These are phyloP conservation scores for Norana najaformis DNA, from an alignment of 2,888 invertebrate genomes.

Conservation along the genomic window DNA sequence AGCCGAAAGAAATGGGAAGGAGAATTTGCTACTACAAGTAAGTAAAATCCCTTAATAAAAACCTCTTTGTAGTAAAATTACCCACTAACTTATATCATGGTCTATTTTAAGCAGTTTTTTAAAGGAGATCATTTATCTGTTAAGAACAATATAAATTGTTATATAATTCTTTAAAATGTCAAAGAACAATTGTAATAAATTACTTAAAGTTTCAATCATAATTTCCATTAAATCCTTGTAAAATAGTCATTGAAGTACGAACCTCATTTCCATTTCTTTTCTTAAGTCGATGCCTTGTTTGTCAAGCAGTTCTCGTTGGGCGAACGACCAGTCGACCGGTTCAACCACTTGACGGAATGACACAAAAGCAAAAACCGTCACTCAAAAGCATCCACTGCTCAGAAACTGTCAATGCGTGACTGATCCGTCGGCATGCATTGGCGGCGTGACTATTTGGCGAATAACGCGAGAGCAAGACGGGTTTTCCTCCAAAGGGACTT, in stretches of 20 bases:
- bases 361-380: not conserved
- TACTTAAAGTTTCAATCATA: not conserved
- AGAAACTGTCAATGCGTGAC: too few species aligned
- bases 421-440: too few species aligned
- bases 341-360: constrained; percentile 45
- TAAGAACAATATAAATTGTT: too few species aligned
- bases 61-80: too few species aligned
- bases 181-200: not conserved
- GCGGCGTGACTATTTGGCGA: too few species aligned
- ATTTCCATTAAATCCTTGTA: not conserved
- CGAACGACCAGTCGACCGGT: constrained; percentile 95
- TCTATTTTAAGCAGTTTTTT: too few species aligned
- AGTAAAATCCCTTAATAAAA: too few species aligned
- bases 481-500: too few species aligned
- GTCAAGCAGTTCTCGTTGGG: constrained; percentile 93
- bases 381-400: not conserved
- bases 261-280: constrained; percentile 93
- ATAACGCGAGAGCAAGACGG: too few species aligned
- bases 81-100: not conserved
- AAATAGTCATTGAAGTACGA: constrained; percentile 34
- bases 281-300: constrained; percentile 97
- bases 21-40: too few species aligned
- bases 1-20: too few species aligned
- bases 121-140: too few species aligned
- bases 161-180: not conserved